These are phyloP conservation scores for Idaea biselata DNA, from an alignment of 2,888 invertebrate genomes.

Conservation along the genomic window DNA sequence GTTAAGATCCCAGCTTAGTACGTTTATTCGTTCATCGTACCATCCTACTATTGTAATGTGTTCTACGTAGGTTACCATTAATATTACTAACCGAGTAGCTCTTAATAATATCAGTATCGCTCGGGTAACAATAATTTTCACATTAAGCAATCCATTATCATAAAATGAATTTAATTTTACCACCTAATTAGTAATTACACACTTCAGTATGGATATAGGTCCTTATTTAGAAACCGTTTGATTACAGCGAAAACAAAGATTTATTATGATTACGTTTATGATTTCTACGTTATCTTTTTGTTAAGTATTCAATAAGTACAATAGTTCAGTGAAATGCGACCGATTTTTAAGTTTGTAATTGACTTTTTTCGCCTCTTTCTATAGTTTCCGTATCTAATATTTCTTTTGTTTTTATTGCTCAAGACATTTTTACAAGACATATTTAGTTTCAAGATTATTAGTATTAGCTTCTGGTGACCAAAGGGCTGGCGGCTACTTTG, in stretches of 20 bases:
- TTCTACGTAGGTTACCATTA: background rate
- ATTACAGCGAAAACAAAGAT: too few relatives aligned
- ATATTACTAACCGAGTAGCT: background rate
- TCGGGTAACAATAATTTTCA: background rate
- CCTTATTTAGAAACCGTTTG: too few relatives aligned
- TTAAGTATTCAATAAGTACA: constrained; percentile 1
- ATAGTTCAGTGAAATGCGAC: too few relatives aligned
- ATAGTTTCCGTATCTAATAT: too few relatives aligned
- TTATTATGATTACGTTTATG: too few relatives aligned
- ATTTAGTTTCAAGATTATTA: too few relatives aligned
- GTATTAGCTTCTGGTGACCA: too few relatives aligned
- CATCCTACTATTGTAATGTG: background rate
- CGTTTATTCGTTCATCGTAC: background rate
- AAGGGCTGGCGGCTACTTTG: too few relatives aligned
- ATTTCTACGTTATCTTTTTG: too few relatives aligned
- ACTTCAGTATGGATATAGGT: background rate
- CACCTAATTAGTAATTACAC: too few relatives aligned
- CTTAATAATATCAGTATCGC: background rate
- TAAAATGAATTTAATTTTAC: background rate
- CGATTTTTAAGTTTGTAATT: constrained; percentile 16
- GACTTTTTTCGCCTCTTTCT: constrained; percentile 38
- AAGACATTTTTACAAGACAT: too few relatives aligned
- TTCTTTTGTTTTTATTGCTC: too few relatives aligned
- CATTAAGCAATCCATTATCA: background rate
- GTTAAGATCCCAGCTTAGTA: background rate